Base-by-base conservation (phyloP, 2,797 vertebrate genomes). In the Limnodromus scolopaceus region DNA sequence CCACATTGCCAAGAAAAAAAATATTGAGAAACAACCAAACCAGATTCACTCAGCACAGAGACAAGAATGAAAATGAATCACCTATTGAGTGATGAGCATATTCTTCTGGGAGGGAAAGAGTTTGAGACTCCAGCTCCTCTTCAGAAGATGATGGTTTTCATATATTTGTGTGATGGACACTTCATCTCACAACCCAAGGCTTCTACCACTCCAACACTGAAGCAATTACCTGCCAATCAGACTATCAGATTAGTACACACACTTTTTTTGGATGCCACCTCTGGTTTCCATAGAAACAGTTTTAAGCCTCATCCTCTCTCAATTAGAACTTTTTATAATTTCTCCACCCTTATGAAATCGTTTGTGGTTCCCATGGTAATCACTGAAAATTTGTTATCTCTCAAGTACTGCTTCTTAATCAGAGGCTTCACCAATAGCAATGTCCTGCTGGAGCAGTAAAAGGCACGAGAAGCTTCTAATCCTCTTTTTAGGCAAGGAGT, bases 291-390 rank as follows among this genome's bases (percentile, higher is more conserved):
- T 98, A 91, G 97, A 92, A 97, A 98, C 97, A 88, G 91, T 89
- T 88, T 95, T 78, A 96, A 95, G 89, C 92, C 68, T 97, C 65
- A 90, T 96, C 84, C 88, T 94, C 77, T 91, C 87, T 96, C 92
- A 97, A 97, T 96, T 96, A 96, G 92, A 89, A 97, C 81, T 96
- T 96, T 94, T 96, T 95, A 94, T 96, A 94, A 96, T 97, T 97
- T 96, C 93, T 94, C 86, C 84, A 93, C 91, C 90, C 93, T 93
- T 95, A 96, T 89, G 89, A 95, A 94, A 97, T 93, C 93, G 2
- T 96, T 95, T 94, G 89, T 96, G 77, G 97, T 98, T 97, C 96
- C 97, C 97, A 97, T 97, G 94, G 97, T 79, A 95, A 98, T 97
- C 74, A 76, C 77, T 76, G 81, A 96, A 95, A 94, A 90, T 94